Percentiles rank a stretch among this genome's conserved stretches.
Conservation (phyloP, 2,797 vertebrate genomes). For the Notolabrus celidotus region DNA sequence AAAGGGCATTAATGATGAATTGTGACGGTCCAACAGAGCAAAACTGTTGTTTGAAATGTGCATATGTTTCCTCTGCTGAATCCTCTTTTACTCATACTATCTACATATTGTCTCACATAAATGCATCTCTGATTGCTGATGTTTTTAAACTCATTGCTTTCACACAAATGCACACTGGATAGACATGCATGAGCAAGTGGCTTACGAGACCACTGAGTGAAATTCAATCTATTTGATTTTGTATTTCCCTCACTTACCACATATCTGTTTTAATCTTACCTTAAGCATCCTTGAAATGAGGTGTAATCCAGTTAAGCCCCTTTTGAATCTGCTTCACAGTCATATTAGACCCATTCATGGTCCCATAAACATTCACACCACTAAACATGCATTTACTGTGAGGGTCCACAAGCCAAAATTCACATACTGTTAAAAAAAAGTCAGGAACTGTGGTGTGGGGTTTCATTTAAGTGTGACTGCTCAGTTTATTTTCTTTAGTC, state of each 20-base stretch:
- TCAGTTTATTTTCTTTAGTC: background rate
- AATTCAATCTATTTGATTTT: constrained; percentile 82
- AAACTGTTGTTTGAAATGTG: constrained; percentile 67
- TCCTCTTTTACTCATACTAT: constrained; percentile 38
- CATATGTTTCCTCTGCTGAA: constrained; percentile 31
- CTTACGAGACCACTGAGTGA: constrained; percentile 62
- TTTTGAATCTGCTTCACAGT: constrained; percentile 82
- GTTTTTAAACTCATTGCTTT: constrained; percentile 17
- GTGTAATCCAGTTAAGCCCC: constrained; percentile 85
- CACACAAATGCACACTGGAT: constrained; percentile 40
- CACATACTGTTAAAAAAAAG: constrained; percentile 34
- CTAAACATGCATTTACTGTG: constrained; percentile 60
- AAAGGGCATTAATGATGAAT: constrained; percentile 75
- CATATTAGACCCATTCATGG: constrained; percentile 72
- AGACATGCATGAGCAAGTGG: constrained; percentile 56
- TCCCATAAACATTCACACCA: constrained; percentile 67
- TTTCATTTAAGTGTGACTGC: constrained; percentile 1
- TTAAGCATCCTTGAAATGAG: constrained; percentile 87
- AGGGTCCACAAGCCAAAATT: constrained; percentile 61
- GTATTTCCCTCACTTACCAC: constrained; percentile 81
- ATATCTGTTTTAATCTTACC: constrained; percentile 87
- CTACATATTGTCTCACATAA: constrained; percentile 42
- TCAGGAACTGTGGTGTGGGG: constrained; percentile 24
- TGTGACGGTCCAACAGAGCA: constrained; percentile 69
- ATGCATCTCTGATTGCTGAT: constrained; percentile 22